Conservation (phyloP, 2,113 vertebrate genomes). For the Chiloscyllium plagiosum region DNA sequence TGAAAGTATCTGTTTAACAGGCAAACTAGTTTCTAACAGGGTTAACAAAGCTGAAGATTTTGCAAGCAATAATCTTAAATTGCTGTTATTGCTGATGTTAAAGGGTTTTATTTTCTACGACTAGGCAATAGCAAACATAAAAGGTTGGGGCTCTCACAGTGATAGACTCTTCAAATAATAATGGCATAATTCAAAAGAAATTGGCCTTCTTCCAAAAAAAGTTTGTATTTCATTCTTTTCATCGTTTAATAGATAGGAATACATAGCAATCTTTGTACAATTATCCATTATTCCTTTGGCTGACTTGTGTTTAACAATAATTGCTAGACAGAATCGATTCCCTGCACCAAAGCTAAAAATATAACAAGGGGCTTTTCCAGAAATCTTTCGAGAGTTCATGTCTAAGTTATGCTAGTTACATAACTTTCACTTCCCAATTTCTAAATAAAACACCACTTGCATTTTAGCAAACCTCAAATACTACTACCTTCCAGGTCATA, state of each 20-base stretch:
- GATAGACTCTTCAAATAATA: neutral
- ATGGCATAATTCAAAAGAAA: neutral
- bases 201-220: neutral
- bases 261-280: neutral
- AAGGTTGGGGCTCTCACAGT: neutral
- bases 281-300: neutral
- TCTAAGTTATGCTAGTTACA: neutral
- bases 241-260: neutral
- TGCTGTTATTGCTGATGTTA: neutral
- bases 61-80: neutral
- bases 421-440: neutral
- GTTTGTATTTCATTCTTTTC: neutral
- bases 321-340: neutral
- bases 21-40: neutral
- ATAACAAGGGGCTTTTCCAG: neutral
- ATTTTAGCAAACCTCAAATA: neutral
- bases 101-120: neutral
- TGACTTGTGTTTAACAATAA: constrained; percentile 4
- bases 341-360: neutral
- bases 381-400: neutral
- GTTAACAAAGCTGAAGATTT: neutral
- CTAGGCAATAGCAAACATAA: neutral
- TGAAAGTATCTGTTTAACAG: constrained; percentile 4
- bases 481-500: neutral
- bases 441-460: neutral